Conservation (phyloP, 1,140 invertebrate genomes). For the Matsumurasca onukii region DNA sequence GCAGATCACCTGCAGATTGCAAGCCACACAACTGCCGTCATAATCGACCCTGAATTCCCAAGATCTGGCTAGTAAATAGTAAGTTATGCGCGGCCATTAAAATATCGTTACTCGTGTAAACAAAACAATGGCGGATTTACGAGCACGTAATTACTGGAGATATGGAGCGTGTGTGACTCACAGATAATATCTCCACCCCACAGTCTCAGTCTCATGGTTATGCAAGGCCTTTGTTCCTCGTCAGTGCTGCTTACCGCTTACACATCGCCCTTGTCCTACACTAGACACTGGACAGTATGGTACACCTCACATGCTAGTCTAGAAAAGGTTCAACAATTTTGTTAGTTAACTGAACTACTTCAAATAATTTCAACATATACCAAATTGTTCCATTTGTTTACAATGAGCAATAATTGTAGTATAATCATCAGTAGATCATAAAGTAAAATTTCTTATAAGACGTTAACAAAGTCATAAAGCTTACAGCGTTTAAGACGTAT, state of each 20-base stretch:
- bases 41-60: background rate
- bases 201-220: conserved; percentile 3
- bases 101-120: conserved; percentile 24
- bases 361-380: too few species aligned
- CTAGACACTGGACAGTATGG: too few species aligned
- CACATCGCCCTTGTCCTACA: background rate
- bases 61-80: background rate
- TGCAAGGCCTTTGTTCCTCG: conserved; percentile 16
- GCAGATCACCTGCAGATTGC: background rate
- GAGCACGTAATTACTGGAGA: conserved; percentile 15
- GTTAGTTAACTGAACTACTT: too few species aligned
- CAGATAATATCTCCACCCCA: background rate
- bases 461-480: too few species aligned
- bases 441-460: too few species aligned
- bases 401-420: too few species aligned
- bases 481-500: too few species aligned
- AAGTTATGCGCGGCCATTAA: conserved; percentile 16
- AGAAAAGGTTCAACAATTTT: too few species aligned
- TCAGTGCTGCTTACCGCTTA: background rate
- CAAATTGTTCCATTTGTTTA: too few species aligned
- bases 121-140: conserved; percentile 26
- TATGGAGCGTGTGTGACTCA: conserved; percentile 26
- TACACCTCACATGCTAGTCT: too few species aligned
- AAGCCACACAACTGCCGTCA: background rate
- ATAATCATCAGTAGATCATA: too few species aligned